Conservation (phyloP, 1,140 invertebrate species). For the Leptopilina clavipes region DNA sequence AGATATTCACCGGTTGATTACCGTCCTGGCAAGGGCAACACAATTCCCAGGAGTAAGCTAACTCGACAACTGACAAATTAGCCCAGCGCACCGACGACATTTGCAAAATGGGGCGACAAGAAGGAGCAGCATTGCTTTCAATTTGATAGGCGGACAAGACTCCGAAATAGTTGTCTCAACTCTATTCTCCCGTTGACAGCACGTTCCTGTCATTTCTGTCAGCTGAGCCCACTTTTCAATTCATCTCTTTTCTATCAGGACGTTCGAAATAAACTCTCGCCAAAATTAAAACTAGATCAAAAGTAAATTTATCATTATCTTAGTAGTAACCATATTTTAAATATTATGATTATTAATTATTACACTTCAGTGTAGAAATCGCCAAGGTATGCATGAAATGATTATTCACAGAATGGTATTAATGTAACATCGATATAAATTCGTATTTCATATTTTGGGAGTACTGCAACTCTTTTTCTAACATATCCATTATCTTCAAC, state of each 20-base stretch:
- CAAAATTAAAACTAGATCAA: not conserved
- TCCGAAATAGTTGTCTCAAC: constrained; percentile 42
- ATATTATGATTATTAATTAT: too few species aligned
- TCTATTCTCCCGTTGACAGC: constrained; percentile 27
- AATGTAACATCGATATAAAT: too few species aligned
- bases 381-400: too few species aligned
- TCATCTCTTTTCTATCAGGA: not conserved
- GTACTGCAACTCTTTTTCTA: too few species aligned
- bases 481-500: too few species aligned
- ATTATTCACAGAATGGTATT: too few species aligned
- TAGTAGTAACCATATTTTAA: too few species aligned
- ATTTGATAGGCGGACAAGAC: constrained; percentile 56
- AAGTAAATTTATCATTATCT: too few species aligned
- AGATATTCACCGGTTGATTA: constrained; percentile 76
- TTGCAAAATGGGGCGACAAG: constrained; percentile 75
- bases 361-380: too few species aligned
- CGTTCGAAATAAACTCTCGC: not conserved
- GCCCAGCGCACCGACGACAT: constrained; percentile 74
- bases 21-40: constrained; percentile 61
- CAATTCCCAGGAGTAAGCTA: constrained; percentile 72
- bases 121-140: constrained; percentile 65
- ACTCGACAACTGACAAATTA: constrained; percentile 77
- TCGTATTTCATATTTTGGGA: too few species aligned
- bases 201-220: constrained; percentile 2
- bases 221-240: constrained; percentile 31